Evolutionary conservation across 2,888 invertebrate species (phyloP), one percentile per base, ranked within the genome.

Genomic region (Cryptocephalus primarius): DNA sequence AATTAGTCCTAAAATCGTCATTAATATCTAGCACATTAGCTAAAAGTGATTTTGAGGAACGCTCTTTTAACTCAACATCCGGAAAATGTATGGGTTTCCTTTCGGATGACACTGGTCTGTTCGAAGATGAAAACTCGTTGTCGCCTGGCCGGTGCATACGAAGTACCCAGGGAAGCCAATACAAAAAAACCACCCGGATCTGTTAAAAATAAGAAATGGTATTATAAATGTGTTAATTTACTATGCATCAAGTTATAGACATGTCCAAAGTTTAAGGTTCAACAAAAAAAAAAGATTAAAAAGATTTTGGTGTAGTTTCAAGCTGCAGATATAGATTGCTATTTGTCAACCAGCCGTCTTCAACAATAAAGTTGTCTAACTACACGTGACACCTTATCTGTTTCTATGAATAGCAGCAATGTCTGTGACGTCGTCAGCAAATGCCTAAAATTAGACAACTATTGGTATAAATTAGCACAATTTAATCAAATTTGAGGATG

Each of bases 11-110:
- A 75, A 91, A 89, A 77, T 95, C 95, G 73, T 95, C 95, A 72
- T 95, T 95, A 73, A 95, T 89, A 75, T 95, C 95, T 66, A 95
- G 80, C 65, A 95, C 93, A 75, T 95, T 95, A 63, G 95, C 94
- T 67, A 96, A 78, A 64, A 96, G 80, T 68, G 92, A 92, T 75
- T 93, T 92, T 65, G 93, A 93, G 60, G 93, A 93, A 66, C 87
- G 68, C 54, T 71, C 71, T 52, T 70, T 71, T 48, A 71, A 52
- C 56, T 71, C 70, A n/a, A 70, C 69, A 48, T 71, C 71, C 50
- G 71, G 68, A 55, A 69, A 67, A 54, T 69, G 67, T 47, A 68
- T 56, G 47, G 68, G 66, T 55, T 70, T 71, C 32, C 70, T 60
- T 49, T 70, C 70, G n/a, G 67, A 57, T 40, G 73, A 70, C 61